Base-by-base conservation (phyloP, 2,888 invertebrate genomes). In the Argyra leucocephala region DNA sequence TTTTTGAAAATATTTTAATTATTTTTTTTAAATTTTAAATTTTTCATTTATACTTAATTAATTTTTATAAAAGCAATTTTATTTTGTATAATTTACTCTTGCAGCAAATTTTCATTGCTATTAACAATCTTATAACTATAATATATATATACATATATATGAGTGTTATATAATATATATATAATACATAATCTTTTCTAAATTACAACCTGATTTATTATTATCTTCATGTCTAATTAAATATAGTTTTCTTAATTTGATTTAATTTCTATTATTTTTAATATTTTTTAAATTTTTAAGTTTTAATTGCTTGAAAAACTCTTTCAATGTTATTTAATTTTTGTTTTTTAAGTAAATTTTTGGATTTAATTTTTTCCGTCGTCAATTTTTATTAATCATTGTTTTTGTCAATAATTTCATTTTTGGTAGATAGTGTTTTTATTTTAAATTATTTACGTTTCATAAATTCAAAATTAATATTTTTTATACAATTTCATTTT, bases 131-230 rank as follows among this genome's bases (percentile, higher is more conserved):
- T 18, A 12, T 48, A 18, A 48, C 9, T 48, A 48, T 18, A 7
- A 37, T 37, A 9, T 37, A 37, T 15, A 37, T 37, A 37, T 37
- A 12, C 12, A 37, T 37, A 15, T 37, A 12, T 37, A 37, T 48
- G 15, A 15, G n/a, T 48, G 9, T 31, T 10, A 31, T 26, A 31
- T 31, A 31, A 10, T 31, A 7, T 48, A 1, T 48, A 12, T 48
- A 48, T 37, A 37, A 15, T 48, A 48, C 18, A 18, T 48, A 48
- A 18, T 48, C 48, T 18, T 48, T 48, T 48, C 48, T 48, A 48
- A 48, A 48, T 48, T 48, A 48, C 48, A 48, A 48, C 48, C 48
- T 48, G 48, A 48, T 48, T 48, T 18, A 48, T 48, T 48, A 48
- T 48, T 48, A 48, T 48, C 48, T 18, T 48, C 48, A 48, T 48